Evolutionary conservation across 2,888 invertebrate genomes (phyloP).

Genomic region (Ceraclea dissimilis): DNA sequence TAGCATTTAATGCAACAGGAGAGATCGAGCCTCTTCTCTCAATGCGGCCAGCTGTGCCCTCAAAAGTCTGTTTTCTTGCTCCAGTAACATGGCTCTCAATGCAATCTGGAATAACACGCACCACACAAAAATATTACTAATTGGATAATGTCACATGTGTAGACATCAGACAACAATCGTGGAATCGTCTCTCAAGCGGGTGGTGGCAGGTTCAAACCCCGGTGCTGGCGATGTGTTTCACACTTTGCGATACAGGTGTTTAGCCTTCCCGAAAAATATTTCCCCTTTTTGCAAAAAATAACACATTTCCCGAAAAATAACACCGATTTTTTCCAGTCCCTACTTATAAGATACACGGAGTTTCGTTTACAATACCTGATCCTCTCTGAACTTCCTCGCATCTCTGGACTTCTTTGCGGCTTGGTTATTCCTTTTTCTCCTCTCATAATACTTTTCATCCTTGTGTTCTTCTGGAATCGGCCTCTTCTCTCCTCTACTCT

Average conservation of each 20-base stretch:
- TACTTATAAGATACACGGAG: too few species aligned
- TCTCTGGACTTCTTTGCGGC: slow-evolving; percentile 90
- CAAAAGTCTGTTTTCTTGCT: slow-evolving; percentile 82
- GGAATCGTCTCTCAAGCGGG: too few species aligned
- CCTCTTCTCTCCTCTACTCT: slow-evolving; percentile 66
- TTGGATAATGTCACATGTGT: too few species aligned
- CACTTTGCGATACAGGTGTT: too few species aligned
- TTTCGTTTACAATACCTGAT: slow-evolving; percentile 52
- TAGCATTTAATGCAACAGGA: slow-evolving; percentile 48
- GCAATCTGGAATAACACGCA: slow-evolving; percentile 66
- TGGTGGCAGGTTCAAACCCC: too few species aligned
- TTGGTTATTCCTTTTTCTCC: slow-evolving; percentile 79
- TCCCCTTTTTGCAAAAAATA: too few species aligned
- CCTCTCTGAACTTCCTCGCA: slow-evolving; percentile 78
- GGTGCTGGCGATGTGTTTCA: too few species aligned
- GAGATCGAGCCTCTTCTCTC: slow-evolving; percentile 67
- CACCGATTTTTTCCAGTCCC: too few species aligned
- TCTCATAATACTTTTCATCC: slow-evolving; percentile 84
- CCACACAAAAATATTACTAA: not conserved
- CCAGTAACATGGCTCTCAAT: slow-evolving; percentile 72
- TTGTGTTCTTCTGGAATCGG: slow-evolving; percentile 83
- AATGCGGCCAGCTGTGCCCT: slow-evolving; percentile 74
- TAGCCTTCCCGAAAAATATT: too few species aligned
- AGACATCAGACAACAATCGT: too few species aligned
- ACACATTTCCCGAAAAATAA: too few species aligned